Base-by-base conservation (phyloP, 2,797 vertebrate genomes). In the Meda fulgida region DNA sequence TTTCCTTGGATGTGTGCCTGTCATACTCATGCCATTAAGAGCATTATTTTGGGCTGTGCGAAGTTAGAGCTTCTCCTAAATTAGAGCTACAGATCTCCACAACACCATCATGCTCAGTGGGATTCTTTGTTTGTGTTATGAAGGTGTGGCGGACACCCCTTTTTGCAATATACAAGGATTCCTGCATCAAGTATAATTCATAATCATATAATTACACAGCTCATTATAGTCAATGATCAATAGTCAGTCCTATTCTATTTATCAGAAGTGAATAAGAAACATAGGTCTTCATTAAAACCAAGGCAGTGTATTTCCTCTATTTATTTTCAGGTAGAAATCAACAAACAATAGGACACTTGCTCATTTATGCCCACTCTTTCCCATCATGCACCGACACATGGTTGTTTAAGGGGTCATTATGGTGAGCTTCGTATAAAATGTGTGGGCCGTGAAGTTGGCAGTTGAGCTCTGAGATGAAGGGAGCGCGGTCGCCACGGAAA, bases 401-500 rank as follows among this genome's bases (percentile, higher is more conserved):
- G 10, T 67, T 80, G 67, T 72, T 79, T 63, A 79, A 38, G 38
- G 38, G 83, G 83, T 77, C 70, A 66, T 87, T 88, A 87, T 53
- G 76, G 78, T 66, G 84, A 79, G 84, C 55, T 77, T 58, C 26
- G 23, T 34, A 26, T 87, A 86, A 87, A 60, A 83, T 55, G 79
- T 84, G 73, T 76, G 10, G 67, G 65, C 38, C 14, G 51, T 60
- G 80, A 69, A 84, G 73, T 40, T 78, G 63, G 51, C 65, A 70
- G 63, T 84, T 46, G 18, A 66, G 63, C 84, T 80, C 69, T 83
- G 58, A 48, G 67, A 69, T 84, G 81, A 88, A 89, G 83, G 81
- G 79, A 78, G 87, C 79, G 19, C 5, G 38, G 89, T 90, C 72
- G 70, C 89, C 88, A 88, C 69, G 87, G 89, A 88, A 90, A 90